Conservation (phyloP, 2,797 vertebrate genomes). For the Poecile montanus region DNA sequence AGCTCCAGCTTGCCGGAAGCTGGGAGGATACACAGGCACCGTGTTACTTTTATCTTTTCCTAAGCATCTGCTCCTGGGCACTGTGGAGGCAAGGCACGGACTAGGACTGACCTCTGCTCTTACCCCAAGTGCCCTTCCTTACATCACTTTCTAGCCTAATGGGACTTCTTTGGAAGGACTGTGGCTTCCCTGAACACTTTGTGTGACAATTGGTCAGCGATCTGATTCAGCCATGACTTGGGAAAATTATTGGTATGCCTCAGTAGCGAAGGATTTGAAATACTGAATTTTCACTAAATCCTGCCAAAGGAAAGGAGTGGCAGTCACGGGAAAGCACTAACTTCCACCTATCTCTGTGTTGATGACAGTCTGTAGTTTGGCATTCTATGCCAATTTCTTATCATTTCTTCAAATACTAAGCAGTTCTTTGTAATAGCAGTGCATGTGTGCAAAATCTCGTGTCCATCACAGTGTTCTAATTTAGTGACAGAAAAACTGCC, state of each 20-base stretch:
- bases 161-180: background rate
- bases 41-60: conserved; percentile 11
- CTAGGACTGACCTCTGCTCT: background rate
- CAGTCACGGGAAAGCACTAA: background rate
- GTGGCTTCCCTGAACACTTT: background rate
- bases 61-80: conserved; percentile 30
- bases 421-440: background rate
- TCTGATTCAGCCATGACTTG: background rate
- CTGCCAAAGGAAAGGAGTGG: background rate
- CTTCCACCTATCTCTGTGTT: background rate
- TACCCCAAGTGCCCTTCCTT: background rate
- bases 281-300: no score
- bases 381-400: background rate
- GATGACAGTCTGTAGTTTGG: background rate
- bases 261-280: background rate
- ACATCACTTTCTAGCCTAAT: background rate
- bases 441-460: background rate
- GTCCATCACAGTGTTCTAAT: background rate
- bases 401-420: background rate
- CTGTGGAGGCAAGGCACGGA: background rate
- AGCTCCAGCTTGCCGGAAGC: conserved; percentile 16
- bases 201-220: background rate
- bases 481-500: background rate
- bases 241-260: background rate
- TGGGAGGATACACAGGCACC: background rate